Conservation (phyloP, 2,888 invertebrate genomes). For the Fragum whitleyi region DNA sequence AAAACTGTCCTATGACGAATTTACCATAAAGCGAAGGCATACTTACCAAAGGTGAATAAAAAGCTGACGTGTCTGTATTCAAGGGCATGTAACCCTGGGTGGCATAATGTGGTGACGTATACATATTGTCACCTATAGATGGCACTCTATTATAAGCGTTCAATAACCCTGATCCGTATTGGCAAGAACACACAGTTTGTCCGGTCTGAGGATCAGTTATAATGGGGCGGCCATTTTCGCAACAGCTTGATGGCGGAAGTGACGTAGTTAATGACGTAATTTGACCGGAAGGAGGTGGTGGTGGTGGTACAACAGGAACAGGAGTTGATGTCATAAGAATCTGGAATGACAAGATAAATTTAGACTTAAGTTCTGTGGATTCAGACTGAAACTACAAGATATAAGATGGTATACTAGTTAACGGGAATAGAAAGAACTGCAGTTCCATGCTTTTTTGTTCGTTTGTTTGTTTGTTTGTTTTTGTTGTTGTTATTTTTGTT, state of each 20-base stretch:
- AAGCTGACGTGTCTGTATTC: conserved; percentile 91
- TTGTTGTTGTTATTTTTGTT: too few relatives aligned
- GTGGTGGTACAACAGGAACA: conserved; percentile 55
- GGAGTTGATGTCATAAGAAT: conserved; percentile 69
- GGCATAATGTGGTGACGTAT: conserved; percentile 79
- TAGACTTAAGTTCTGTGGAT: too few relatives aligned
- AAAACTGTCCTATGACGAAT: too few relatives aligned
- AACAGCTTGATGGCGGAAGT: conserved; percentile 87
- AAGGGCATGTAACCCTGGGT: conserved; percentile 84
- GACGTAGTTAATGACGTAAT: conserved; percentile 60
- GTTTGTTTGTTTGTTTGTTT: too few relatives aligned
- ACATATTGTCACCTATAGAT: conserved; percentile 86
- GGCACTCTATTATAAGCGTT: conserved; percentile 90
- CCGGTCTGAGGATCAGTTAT: conserved; percentile 83
- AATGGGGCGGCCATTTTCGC: conserved; percentile 93
- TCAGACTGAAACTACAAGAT: too few relatives aligned
- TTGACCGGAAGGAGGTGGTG: conserved; percentile 44
- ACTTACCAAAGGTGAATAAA: conserved; percentile 97
- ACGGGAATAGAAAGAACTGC: too few relatives aligned
- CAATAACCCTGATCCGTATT: conserved; percentile 89
- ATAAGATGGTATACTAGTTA: too few relatives aligned
- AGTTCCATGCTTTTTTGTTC: too few relatives aligned
- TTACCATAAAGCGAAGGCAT: too few relatives aligned
- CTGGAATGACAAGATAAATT: conserved; percentile 24
- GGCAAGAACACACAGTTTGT: conserved; percentile 86